These are phyloP conservation scores for Caerostris darwini DNA, from an alignment of 1,140 invertebrate genomes.

Conservation along the genomic window DNA sequence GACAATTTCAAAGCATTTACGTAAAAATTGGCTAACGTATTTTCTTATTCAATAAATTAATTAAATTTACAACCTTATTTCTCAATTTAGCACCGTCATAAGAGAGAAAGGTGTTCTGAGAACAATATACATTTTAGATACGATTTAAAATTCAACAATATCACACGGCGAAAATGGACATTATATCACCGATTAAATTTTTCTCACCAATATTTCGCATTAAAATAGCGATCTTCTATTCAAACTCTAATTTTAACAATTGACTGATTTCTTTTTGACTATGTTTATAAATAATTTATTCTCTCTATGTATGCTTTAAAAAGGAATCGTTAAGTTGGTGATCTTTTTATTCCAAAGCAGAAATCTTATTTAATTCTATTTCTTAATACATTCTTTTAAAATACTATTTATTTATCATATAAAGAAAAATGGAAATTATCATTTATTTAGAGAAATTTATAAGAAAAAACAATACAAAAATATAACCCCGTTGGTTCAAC, in stretches of 20 bases:
- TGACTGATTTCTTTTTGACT: neutral
- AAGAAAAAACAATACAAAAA: constrained; percentile 68
- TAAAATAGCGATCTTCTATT: neutral
- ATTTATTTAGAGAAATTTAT: neutral
- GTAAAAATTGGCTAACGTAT: too few relatives aligned
- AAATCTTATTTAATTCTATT: neutral
- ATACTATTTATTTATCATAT: neutral
- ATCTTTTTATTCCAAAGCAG: neutral
- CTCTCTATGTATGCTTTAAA: neutral
- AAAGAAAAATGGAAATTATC: constrained; percentile 5
- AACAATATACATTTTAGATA: neutral
- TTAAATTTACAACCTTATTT: too few relatives aligned
- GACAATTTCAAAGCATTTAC: too few relatives aligned
- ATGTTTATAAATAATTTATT: neutral
- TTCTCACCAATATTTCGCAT: neutral
- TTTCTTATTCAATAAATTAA: too few relatives aligned
- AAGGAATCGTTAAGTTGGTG: neutral
- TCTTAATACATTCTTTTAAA: neutral
- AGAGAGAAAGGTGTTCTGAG: neutral
- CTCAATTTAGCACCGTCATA: neutral
- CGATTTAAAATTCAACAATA: neutral
- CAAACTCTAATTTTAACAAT: neutral
- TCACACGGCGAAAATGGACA: neutral
- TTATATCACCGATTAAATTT: neutral
- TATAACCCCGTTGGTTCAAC: constrained; percentile 6